These are phyloP conservation scores for Mustelus asterias DNA, from an alignment of 2,113 vertebrate genomes.

Conservation along the genomic window DNA sequence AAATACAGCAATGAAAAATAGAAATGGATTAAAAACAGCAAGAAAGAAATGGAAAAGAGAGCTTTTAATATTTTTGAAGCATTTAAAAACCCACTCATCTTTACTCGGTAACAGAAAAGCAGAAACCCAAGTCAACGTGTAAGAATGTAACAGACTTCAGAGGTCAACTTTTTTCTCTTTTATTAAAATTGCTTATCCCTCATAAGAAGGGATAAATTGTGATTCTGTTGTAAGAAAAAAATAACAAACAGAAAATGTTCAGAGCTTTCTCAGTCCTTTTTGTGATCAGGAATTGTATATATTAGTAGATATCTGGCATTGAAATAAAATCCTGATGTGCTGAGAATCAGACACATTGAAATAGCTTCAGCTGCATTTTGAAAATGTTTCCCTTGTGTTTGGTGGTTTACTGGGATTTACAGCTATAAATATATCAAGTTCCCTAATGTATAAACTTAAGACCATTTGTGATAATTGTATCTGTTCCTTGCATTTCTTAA, in stretches of 20 bases:
- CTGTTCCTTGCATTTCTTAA: slow-evolving; percentile 8
- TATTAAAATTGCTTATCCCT: neutral
- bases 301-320: neutral
- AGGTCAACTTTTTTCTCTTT: neutral
- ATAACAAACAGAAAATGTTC: neutral
- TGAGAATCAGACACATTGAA: neutral
- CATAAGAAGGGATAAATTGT: neutral
- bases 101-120: neutral
- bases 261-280: neutral
- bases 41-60: neutral
- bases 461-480: neutral
- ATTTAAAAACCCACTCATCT: neutral
- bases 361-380: neutral
- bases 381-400: neutral
- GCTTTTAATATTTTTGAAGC: neutral
- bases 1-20: neutral
- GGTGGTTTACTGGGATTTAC: neutral
- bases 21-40: neutral
- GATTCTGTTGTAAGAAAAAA: neutral
- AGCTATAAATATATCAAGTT: neutral
- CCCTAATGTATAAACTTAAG: neutral
- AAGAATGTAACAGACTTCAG: neutral
- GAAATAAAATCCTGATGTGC: neutral
- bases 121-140: neutral
- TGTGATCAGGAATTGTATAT: neutral